Evolutionary conservation across 2,113 vertebrate species (phyloP), one percentile per base, ranked within the genome.

Genomic region (Mobula birostris): DNA sequence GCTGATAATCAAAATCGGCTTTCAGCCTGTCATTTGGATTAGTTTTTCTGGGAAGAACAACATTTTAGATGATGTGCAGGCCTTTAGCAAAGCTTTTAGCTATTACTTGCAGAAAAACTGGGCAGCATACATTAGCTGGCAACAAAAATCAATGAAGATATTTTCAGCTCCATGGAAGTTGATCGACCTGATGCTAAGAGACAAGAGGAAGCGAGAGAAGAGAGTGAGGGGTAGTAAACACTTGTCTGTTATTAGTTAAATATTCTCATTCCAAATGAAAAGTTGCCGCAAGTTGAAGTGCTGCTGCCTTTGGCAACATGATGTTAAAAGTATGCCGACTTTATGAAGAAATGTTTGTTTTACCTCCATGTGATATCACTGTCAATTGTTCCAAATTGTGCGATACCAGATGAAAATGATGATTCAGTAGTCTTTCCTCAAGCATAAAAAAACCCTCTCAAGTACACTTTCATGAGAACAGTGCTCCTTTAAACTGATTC

Each of bases 81-180:
- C 63, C 15, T 91, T 91, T 21, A 36, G 1, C 88, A 91, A 91
- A 36, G n/a, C 7, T 91, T 66, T 88, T 70, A 68, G 19, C 66
- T 68, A 19, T 91, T 70, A 70, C 61, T 91, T 91, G 88, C 21
- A 19, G 29, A 70, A 7, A 91, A 70, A 91, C n/a, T 36, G n/a
- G n/a, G 21, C 63, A 36, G n/a, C 8, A 32, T 17, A 36, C 48
- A 48, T 48, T 4, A 48, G 48, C 48, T n/a, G 17, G 14, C 15
- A 36, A 83, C 19, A 48, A 83, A 77, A 83, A 83, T 21, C 87
- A 91, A n/a, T 70, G 87, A n/a, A 68, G 87, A 36, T 91, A 15
- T 29, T 91, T 3, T 36, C 87, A 32, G 11, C 63, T 27, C 85
- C 85, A 68, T 91, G 63, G 48, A 48, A 72, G 17, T 0, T 48